Base-by-base conservation (phyloP, 2,113 vertebrate genomes). In the Peromyscus leucopus region DNA sequence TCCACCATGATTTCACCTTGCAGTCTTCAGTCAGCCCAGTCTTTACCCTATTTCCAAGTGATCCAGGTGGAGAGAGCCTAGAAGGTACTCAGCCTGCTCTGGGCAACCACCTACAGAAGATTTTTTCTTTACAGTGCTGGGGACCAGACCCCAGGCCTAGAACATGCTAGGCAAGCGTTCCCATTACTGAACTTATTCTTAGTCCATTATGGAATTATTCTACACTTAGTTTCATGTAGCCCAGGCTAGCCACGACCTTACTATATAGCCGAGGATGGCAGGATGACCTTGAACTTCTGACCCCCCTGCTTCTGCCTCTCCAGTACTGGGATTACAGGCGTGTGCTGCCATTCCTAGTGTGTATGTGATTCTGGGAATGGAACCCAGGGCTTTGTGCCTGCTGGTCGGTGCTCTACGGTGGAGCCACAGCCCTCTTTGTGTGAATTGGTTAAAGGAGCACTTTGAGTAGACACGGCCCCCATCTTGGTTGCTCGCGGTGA, bases 401-500 rank as follows among this genome's bases (percentile, higher is more conserved):
- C 4, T 59, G 57, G 36, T 4, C 10, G 1, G 51, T 11, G 24
- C 55, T 59, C 28, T 19, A 7, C 2, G 6, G 33, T 48, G 31
- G 48, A 55, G 79, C 51, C 31, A 39, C 33, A 59, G 36, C 22
- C 57, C 55, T 16, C 51, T 5, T 61, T 26, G 79, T 57, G 65
- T 28, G 67, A 72, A 83, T 59, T 72, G 72, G 71, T 90, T 48
- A 42, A 63, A 79, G 89, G 46, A 33, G 46, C 10, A 2, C 36
- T 80, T 79, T n/a, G n/a, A 36, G 42, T 39, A 74, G 46, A 67
- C 3, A 15, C 19, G 36, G n/a, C 6, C 87, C 63, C 63, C 42
- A 1, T 10, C 65, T 48, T 39, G 31, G 19, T 79, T 28, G 7
- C 9, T 11, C 2, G 0, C 2, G 55, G 42, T 65, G 33, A 9